Base-by-base conservation (phyloP, 2,113 vertebrate genomes). In the Gorsachius goisagi region DNA sequence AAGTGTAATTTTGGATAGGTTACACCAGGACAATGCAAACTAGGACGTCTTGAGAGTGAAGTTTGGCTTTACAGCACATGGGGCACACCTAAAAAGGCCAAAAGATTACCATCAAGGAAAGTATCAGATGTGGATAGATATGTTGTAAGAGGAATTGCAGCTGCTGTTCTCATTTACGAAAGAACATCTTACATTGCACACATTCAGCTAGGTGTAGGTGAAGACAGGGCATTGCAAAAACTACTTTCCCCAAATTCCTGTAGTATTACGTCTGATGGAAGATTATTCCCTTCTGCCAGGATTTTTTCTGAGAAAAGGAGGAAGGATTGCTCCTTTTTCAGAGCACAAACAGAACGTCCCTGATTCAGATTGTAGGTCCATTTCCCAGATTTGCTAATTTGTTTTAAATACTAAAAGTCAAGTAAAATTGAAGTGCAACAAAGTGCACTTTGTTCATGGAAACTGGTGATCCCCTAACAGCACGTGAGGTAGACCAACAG, bases 401-500 rank as follows among this genome's bases (percentile, higher is more conserved):
- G 55, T 45, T 45, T 50, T 58, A 55, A 79, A 85, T 30, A 35
- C 16, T 58, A 44, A 56, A 74, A 22, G 52, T 28, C 39, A 39
- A 37, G 20, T 23, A n/a, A 28, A 75, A 55, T 0, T 28, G 24
- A 37, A 74, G 45, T 19, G 32, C 49, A 68, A 16, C 27, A 39
- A 6, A 2, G 63, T 1, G 1, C 37, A 14, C 15, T 47, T 18
- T 37, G 27, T 16, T 44, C 20, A 5, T 44, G 15, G 7, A 16
- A n/a, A 32, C 2, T 23, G 21, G 9, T 22, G 63, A n/a, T n/a
- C 68, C 39, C 62, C 24, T 44, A 41, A 23, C 49, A 74, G 33
- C 37, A 17, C 8, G 0, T 28, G 16, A 13, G 22, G 44, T 6
- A 5, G 1, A 15, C 33, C 0, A 3, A n/a, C 28, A n/a, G 27